Conservation (phyloP, 2,888 invertebrate species). For the Toxonevra muliebris region DNA sequence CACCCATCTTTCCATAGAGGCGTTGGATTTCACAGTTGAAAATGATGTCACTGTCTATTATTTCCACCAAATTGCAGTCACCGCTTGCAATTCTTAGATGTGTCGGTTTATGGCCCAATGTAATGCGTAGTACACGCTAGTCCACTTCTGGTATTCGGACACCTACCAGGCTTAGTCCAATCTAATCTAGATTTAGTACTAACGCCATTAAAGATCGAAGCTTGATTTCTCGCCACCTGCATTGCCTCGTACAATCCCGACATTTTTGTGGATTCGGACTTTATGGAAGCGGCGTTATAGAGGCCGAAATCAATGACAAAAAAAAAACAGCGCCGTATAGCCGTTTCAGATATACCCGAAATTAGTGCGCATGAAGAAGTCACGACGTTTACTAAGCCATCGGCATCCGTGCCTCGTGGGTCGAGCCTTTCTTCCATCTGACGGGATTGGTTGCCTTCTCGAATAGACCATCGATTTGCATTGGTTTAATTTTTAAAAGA, state of each 20-base stretch:
- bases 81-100: constrained; percentile 26
- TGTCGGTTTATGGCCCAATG: constrained; percentile 27
- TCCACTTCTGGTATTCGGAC: constrained; percentile 10
- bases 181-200: not conserved
- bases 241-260: constrained; percentile 14
- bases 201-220: constrained; percentile 17
- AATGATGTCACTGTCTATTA: constrained; percentile 26
- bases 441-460: too few relatives aligned
- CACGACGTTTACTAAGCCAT: not conserved
- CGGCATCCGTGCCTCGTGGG: not conserved
- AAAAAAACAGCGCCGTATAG: constrained; percentile 7
- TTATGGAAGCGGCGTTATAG: constrained; percentile 2
- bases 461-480: too few relatives aligned
- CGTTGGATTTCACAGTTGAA: constrained; percentile 23
- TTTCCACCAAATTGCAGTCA: constrained; percentile 33
- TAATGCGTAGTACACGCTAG: constrained; percentile 2
- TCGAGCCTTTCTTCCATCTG: not conserved
- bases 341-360: not conserved
- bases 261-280: constrained; percentile 6
- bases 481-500: too few relatives aligned
- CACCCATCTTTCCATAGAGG: constrained; percentile 29
- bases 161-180: constrained; percentile 1
- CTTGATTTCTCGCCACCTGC: constrained; percentile 10
- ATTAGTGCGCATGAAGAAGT: not conserved
- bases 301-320: not conserved